These are phyloP conservation scores for Denticeps clupeoides DNA, from an alignment of 2,797 vertebrate genomes.

Conservation along the genomic window DNA sequence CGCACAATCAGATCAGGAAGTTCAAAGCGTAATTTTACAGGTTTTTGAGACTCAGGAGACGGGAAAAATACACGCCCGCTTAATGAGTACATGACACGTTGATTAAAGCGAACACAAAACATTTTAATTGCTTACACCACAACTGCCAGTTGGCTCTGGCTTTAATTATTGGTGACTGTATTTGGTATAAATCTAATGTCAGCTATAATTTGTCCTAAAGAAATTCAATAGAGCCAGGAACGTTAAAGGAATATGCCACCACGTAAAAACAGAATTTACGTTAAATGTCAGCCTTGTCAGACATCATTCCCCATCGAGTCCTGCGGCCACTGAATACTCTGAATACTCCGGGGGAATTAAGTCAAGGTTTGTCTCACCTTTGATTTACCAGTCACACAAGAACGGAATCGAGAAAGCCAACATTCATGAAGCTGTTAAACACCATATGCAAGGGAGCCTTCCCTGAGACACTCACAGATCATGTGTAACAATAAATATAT, in stretches of 20 bases:
- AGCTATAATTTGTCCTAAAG: too few species aligned
- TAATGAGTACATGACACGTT: conserved; percentile 6
- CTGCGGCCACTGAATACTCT: neutral
- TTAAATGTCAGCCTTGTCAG: neutral
- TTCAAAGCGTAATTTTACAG: too few species aligned
- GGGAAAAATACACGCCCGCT: conserved; percentile 1
- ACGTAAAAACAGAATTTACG: conserved; percentile 1
- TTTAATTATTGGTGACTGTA: neutral
- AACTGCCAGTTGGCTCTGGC: neutral
- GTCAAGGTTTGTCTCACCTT: neutral
- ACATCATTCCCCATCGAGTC: conserved; percentile 1
- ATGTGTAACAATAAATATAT: too few species aligned
- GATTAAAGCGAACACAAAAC: conserved; percentile 5
- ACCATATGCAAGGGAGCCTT: too few species aligned
- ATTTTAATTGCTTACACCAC: conserved; percentile 9
- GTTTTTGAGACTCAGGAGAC: neutral
- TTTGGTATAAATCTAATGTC: too few species aligned
- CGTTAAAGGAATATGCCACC: neutral
- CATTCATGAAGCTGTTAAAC: too few species aligned
- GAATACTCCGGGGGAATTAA: neutral
- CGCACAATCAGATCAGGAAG: too few species aligned
- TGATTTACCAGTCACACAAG: too few species aligned
- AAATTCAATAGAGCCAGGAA: too few species aligned
- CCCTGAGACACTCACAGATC: too few species aligned
- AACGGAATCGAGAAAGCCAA: too few species aligned